Evolutionary conservation across 23 tunicate genomes (phyloP), one percentile per base, ranked within the genome.

Genomic region (Halocynthia aurantium): DNA sequence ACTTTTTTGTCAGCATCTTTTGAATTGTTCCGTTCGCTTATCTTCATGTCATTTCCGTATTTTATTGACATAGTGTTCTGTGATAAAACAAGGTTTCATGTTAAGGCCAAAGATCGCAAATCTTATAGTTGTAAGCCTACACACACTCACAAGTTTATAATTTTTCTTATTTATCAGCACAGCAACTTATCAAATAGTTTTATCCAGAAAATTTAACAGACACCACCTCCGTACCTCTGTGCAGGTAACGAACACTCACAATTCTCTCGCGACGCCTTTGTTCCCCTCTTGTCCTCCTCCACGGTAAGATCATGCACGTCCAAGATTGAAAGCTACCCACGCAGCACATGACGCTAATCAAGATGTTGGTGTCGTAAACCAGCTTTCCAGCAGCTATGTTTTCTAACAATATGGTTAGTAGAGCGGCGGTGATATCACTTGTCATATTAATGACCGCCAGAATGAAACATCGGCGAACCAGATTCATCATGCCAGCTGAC

Each of bases 301-400:
- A 65, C 50, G 84, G 84, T 55, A 72, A 40, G 52, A 85, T 11
- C 76, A 80, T 73, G 22, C 62, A 51, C 31, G 19, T 64, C 84
- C 90, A 80, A 21, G 78, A 66, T 51, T 61, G 78, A 63, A 85
- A 85, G 75, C 77, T 85, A 8, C 71, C 58, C 20, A 85, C 67
- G 69, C 90, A 85, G 69, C 90, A 73, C 50, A 55, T 50, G 7
- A 74, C 72, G 67, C 80, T 85, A 0, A 80, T 81, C 15, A 85
- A 58, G 10, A 85, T 76, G 55, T 85, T 85, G 20, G 80, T 55
- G 67, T 85, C 90, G 72, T 85, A 85, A 63, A 73, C 70, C 0
- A 85, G 57, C 44, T 64, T 63, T 8, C 84, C 84, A 11, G 67
- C 70, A n/a, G 84, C 76, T 31, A 31, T 31, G 52, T 73, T 73